Evolutionary conservation across 2,113 vertebrate species (phyloP), one percentile per base, ranked within the genome.

Genomic region (Prinia subflava): DNA sequence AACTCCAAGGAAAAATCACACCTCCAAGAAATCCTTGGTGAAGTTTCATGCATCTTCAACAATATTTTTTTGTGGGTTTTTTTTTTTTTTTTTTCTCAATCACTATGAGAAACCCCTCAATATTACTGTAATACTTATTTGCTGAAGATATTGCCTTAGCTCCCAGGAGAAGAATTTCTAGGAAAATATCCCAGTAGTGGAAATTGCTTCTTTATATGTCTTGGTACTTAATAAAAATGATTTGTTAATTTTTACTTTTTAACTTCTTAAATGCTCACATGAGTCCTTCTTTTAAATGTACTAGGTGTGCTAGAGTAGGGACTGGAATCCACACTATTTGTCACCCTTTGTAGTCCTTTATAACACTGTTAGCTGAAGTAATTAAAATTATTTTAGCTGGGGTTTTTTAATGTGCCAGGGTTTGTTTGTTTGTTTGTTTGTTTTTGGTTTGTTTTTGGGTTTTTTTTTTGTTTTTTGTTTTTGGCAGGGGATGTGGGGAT

Each of bases 401-500:
- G n/a, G n/a, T n/a, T n/a, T n/a, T n/a, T n/a, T n/a, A n/a, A n/a
- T n/a, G n/a, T n/a, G n/a, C n/a, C n/a, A n/a, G n/a, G n/a, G n/a
- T n/a, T 42, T 23, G 18, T 5, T 20, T 8, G 16, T 31, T 23
- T 23, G 10, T 13, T 10, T 49, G 18, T 18, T 19, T 57, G 53
- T 25, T 7, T 15, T 5, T 10, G 41, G 16, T 31, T 23, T 23
- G 13, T 13, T 15, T 4, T 1, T 1, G n/a, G n/a, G n/a, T 22
- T 35, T 24, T 11, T 20, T 28, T 18, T 5, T 25, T 7, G 13
- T 33, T 23, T 69, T 68, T 35, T 13, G 44, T 67, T 67, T 68
- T 69, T 28, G 11, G 10, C 1, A 1, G 16, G 5, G 4, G 15
- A 24, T 7, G 7, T 67, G 8, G 6, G 17, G 8, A 24, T 35